Base-by-base conservation (phyloP, 2,797 vertebrate species). In the Ptychadena robeensis region DNA sequence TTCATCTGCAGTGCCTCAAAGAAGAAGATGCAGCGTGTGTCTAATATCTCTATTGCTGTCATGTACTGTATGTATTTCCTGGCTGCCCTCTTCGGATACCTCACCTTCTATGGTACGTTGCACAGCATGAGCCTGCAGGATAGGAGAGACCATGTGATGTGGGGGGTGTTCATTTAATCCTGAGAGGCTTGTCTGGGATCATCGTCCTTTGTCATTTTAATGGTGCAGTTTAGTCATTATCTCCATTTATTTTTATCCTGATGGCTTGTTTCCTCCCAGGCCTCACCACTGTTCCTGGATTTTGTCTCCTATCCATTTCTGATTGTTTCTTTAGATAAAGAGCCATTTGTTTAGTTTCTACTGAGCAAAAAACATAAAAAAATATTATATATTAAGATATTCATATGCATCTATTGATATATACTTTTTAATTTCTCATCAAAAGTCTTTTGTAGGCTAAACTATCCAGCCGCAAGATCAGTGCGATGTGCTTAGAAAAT, bases 31-130 rank as follows among this genome's bases (percentile, higher is more conserved):
- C 98, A 99, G 89, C 94, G 93, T 32, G 94, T 99, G 86, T 96
- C 98, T 87, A 99, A 99, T 92, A 89, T 99, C 87, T 98, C 98
- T 90, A 98, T 99, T 85, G 72, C 87, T 0, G 95, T 99, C 88
- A 99, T 99, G 98, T 99, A 97, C 85, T 87, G 89, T 88, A 99
- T 99, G 98, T 99, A 99, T 92, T 98, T 98, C 89, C 93, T 99
- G 88, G 97, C 98, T 0, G 98, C 98, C 73, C 97, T 99, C 82
- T 99, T 99, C 22, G 98, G 98, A 87, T 99, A 99, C 93, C 93
- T 99, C 91, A 99, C 98, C 0, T 99, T 99, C 91, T 96, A 97
- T 0, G 96, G 98, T 99, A 93, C 91, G 95, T 69, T 86, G 68
- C 31, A 12, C 73, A 65, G 22, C 0, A 18, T 30, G 38, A 61